A percentile compares a stretch with the other conserved stretches of the same genome.
These are phyloP conservation scores for Electrona antarctica DNA, from an alignment of 2,113 vertebrate species.

Conservation along the genomic window DNA sequence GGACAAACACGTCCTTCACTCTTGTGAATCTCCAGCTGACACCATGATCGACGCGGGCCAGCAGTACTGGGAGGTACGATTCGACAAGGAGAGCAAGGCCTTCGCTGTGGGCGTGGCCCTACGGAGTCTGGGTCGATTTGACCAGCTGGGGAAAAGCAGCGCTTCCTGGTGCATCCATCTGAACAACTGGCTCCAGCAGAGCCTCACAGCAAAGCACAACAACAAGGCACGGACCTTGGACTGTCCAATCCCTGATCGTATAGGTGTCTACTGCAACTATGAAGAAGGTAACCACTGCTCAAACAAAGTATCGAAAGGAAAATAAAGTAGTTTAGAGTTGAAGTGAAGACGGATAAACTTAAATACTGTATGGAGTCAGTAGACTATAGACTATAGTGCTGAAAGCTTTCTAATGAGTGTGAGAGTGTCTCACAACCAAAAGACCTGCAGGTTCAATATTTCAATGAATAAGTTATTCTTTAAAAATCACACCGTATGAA, in stretches of 20 bases:
- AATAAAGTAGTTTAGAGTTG: too few relatives aligned
- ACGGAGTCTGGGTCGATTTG: slow-evolving; percentile 90
- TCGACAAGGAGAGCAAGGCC: slow-evolving; percentile 93
- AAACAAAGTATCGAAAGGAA: neutral
- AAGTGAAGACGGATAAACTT: too few relatives aligned
- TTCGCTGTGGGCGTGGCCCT: slow-evolving; percentile 90
- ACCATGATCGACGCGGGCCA: slow-evolving; percentile 88
- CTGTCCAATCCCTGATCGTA: slow-evolving; percentile 85
- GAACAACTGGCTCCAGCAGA: slow-evolving; percentile 98
- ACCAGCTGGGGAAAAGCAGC: slow-evolving; percentile 90
- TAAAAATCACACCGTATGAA: too few relatives aligned
- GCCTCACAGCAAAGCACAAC: slow-evolving; percentile 95
- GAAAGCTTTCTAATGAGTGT: too few relatives aligned
- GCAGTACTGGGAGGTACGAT: slow-evolving; percentile 94
- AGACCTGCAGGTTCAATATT: too few relatives aligned
- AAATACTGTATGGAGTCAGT: too few relatives aligned
- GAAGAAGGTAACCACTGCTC: slow-evolving; percentile 82
- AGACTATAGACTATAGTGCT: neutral
- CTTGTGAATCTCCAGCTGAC: slow-evolving; percentile 76
- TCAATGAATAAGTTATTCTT: too few relatives aligned
- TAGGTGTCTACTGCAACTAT: slow-evolving; percentile 92
- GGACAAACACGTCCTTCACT: neutral
- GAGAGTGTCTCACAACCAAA: too few relatives aligned
- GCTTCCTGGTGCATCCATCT: slow-evolving; percentile 95
- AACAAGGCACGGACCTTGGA: slow-evolving; percentile 94